Conservation (phyloP, 2,797 vertebrate genomes). For the Potorous gilbertii region DNA sequence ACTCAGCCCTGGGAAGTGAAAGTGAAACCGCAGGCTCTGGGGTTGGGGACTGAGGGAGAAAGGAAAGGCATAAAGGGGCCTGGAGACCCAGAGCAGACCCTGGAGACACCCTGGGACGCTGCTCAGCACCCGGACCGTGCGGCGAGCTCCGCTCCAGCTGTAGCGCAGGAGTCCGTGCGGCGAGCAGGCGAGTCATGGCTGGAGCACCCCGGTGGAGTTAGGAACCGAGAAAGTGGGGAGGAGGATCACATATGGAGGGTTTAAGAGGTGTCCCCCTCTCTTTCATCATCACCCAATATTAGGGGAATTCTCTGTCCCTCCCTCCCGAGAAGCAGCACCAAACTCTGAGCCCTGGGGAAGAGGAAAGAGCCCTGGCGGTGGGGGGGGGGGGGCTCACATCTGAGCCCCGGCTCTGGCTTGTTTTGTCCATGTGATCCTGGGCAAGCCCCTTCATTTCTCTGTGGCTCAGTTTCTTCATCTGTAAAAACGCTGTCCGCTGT, state of each 20-base stretch:
- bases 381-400: too few relatives aligned
- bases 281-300: too few relatives aligned
- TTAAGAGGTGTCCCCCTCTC: too few relatives aligned
- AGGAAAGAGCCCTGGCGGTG: background rate
- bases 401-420: background rate
- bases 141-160: background rate
- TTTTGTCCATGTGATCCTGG: rapidly evolving
- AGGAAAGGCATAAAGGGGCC: rapidly evolving
- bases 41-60: rapidly evolving
- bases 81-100: background rate
- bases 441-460: background rate
- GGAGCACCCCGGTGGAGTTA: background rate
- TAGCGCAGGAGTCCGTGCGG: background rate
- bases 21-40: constrained; percentile 20
- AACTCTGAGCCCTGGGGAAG: background rate
- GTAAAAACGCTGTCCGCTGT: too few relatives aligned
- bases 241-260: background rate
- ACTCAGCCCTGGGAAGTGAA: constrained; percentile 33
- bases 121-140: background rate
- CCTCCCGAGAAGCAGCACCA: background rate
- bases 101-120: background rate
- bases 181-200: constrained; percentile 38
- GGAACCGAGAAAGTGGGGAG: rapidly evolving
- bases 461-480: too few relatives aligned
- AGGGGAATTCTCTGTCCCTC: too few relatives aligned